A percentile compares a stretch with the other conserved stretches of the same genome.
phyloP scores from a whole-genome alignment of 2,888 invertebrate genomes.

The Ptilodon capucinus region DNA sequence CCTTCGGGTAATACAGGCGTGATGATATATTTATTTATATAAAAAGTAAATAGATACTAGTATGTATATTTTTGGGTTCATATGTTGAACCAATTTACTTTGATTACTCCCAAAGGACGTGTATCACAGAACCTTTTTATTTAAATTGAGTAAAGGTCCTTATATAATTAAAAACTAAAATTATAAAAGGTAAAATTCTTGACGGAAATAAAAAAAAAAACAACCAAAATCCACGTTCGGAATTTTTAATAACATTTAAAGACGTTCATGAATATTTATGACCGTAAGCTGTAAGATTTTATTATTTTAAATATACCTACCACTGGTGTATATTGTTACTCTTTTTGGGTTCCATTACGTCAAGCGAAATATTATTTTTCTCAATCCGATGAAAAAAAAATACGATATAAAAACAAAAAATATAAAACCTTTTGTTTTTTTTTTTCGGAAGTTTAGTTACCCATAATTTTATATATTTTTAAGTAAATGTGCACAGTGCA shows the following conservation, averaged over 20 bases:
- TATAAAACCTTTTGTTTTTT: no score
- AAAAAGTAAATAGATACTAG: no score
- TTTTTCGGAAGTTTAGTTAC: no score
- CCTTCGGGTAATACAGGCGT: no score
- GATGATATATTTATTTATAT: no score
- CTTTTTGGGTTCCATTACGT: slow-evolving; percentile 9
- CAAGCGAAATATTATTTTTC: neutral
- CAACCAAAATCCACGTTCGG: slow-evolving; percentile 13
- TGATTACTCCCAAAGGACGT: neutral
- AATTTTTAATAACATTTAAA: slow-evolving; percentile 21
- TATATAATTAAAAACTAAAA: slow-evolving; percentile 1
- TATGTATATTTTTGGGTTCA: neutral
- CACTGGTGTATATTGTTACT: neutral
- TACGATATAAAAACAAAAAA: neutral
- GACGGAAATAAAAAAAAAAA: slow-evolving; percentile 13
- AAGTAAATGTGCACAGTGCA: no score
- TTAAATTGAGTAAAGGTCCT: no score
- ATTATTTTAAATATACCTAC: neutral
- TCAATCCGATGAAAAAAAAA: neutral
- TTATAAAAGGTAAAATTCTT: slow-evolving; percentile 7
- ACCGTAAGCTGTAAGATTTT: slow-evolving; percentile 8
- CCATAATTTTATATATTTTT: no score
- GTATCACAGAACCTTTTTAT: neutral
- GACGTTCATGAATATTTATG: slow-evolving; percentile 30
- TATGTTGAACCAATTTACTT: neutral